phyloP scores from a whole-genome alignment of 2,888 invertebrate genomes.

The Hypolimnas misippus region DNA sequence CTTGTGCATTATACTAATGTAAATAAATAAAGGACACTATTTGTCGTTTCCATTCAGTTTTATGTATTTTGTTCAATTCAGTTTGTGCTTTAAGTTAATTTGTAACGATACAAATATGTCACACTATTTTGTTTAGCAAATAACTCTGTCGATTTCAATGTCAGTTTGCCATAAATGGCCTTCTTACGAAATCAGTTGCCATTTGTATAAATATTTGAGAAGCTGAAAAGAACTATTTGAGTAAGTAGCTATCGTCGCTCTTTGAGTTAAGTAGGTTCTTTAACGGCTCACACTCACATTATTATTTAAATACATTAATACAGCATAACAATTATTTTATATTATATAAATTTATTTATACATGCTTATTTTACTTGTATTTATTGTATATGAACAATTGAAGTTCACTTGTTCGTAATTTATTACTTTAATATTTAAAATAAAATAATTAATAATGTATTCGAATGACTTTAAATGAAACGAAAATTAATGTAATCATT shows the following conservation, averaged over 20 bases:
- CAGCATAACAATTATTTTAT: neutral
- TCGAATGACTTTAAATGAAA: no score
- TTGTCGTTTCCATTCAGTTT: slow-evolving; percentile 30
- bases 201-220: slow-evolving; percentile 54
- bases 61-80: slow-evolving; percentile 51
- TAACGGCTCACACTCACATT: slow-evolving; percentile 15
- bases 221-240: slow-evolving; percentile 35
- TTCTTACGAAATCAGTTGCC: slow-evolving; percentile 54
- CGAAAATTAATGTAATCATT: no score
- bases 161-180: slow-evolving; percentile 56
- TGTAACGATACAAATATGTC: slow-evolving; percentile 48
- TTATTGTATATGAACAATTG: no score
- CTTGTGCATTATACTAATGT: slow-evolving; percentile 26
- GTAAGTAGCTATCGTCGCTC: slow-evolving; percentile 15
- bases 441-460: no score
- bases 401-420: no score
- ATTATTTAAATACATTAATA: neutral
- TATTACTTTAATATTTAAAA: no score
- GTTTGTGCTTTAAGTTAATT: slow-evolving; percentile 46
- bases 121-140: slow-evolving; percentile 45
- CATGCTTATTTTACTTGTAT: no score
- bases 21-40: slow-evolving; percentile 34
- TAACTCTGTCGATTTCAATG: slow-evolving; percentile 58
- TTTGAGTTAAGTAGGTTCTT: slow-evolving; percentile 15
- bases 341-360: no score